phyloP scores from a whole-genome alignment of 1,140 invertebrate species.

The Scaptomyza pallida region DNA sequence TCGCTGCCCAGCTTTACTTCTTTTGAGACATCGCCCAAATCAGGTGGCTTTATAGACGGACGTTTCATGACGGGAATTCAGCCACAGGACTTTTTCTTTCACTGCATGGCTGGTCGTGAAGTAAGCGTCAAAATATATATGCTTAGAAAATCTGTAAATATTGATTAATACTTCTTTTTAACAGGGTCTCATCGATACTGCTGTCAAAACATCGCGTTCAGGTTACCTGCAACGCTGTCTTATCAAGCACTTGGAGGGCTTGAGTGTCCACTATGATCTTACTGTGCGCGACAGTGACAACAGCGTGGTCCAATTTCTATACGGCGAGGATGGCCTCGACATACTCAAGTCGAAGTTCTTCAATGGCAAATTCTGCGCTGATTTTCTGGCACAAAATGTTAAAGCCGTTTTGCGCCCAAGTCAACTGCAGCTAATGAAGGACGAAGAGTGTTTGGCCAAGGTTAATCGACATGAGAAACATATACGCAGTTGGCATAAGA shows the following conservation, averaged over 20 bases:
- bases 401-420: conserved; percentile 85
- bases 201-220: conserved; percentile 96
- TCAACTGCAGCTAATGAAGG: conserved; percentile 69
- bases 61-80: conserved; percentile 98
- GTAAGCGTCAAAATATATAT: conserved; percentile 78
- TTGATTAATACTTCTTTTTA: not conserved
- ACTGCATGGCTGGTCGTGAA: conserved; percentile 99
- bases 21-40: conserved; percentile 95
- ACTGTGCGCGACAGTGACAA: conserved; percentile 98
- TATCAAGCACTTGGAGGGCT: conserved; percentile 98
- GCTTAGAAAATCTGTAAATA: not conserved
- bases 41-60: conserved; percentile 98
- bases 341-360: conserved; percentile 94
- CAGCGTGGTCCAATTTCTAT: conserved; percentile 97
- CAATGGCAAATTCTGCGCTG: conserved; percentile 89
- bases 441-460: conserved; percentile 86
- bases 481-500: conserved; percentile 87
- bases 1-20: conserved; percentile 96
- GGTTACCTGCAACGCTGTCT: conserved; percentile 99
- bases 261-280: conserved; percentile 95
- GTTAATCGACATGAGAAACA: conserved; percentile 86
- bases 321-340: conserved; percentile 99
- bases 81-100: conserved; percentile 99
- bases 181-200: conserved; percentile 91
- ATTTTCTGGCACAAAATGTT: conserved; percentile 92